Percentiles rank a stretch among this genome's conserved stretches.
Evolutionary conservation across 2,113 vertebrate genomes (phyloP).

Genomic region (Sceloporus tristichus): DNA sequence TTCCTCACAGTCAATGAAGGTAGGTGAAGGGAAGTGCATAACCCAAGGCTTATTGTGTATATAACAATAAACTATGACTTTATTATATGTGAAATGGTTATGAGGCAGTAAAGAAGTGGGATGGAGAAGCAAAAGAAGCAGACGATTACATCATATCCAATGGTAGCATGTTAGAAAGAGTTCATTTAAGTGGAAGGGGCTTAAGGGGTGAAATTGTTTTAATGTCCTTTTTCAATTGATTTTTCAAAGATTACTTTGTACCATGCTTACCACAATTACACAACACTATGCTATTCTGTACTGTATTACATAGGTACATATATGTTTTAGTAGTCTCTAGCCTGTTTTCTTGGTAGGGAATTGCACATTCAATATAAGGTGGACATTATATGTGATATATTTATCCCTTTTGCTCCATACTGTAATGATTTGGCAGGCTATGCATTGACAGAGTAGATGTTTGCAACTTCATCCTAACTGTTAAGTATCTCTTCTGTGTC

Average conservation of each 20-base stretch:
- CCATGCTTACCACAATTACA: slow-evolving; percentile 8
- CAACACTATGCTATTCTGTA: too few relatives aligned
- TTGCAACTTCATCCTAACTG: slow-evolving; percentile 71
- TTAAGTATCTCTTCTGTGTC: slow-evolving; percentile 74
- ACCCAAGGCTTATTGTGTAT: neutral
- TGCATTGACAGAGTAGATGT: slow-evolving; percentile 70
- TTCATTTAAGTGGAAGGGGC: slow-evolving; percentile 19
- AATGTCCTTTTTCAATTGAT: neutral
- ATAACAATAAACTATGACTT: neutral
- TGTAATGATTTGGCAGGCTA: slow-evolving; percentile 70
- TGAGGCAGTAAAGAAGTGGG: neutral
- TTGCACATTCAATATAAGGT: slow-evolving; percentile 55
- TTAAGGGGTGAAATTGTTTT: slow-evolving; percentile 29
- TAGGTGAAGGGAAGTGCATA: neutral
- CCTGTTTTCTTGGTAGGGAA: slow-evolving; percentile 68
- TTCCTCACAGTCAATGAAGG: neutral
- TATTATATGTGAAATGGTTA: neutral
- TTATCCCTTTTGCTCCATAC: slow-evolving; percentile 67
- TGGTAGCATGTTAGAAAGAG: neutral
- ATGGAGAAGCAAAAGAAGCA: neutral
- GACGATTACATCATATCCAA: neutral
- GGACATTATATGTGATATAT: slow-evolving; percentile 68
- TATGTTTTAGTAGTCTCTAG: slow-evolving; percentile 46
- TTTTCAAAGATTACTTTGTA: neutral
- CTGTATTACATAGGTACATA: too few relatives aligned